Evolutionary conservation across 92 coral and sea anemone genomes (phyloP), one percentile per base, ranked within the genome.

Genomic region (Porites lobata): DNA sequence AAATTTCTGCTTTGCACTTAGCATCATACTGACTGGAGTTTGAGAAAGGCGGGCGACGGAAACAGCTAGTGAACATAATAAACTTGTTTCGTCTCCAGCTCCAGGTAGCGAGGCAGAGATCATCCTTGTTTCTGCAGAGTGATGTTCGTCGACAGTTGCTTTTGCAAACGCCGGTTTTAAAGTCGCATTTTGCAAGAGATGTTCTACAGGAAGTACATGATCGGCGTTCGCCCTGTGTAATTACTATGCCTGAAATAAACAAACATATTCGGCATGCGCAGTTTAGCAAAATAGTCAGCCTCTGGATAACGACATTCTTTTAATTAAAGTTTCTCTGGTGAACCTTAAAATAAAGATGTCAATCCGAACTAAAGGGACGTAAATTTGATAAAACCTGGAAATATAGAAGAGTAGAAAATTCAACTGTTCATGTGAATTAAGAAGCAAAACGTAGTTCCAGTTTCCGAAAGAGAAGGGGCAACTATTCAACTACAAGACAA

Each of bases 101-200:
- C 94, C 94, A 91, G 20, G 94, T 88, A 13, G 92, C 86, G 8
- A 91, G 78, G 75, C 94, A 91, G 29, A 91, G 64, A 69, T 91
- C 94, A 62, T 63, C 81, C 19, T 57, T 17, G 26, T 78, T 82
- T 53, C 15, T 63, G 43, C 94, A 91, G 65, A 74, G 80, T 71
- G 87, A 58, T 6, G 85, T 69, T 77, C 82, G 57, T 61, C 85
- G 53, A 52, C 88, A 65, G 84, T 67, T 66, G 85, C 92, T 76
- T 22, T 83, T 15, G 15, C 72, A 57, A 71, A 65, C 89, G 59
- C 68, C 83, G 63, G 80, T 68, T 50, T 73, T 22, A 79, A 70
- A 56, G 72, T 84, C 32, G 75, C 92, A 84, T 51, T 89, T 13
- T 51, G 85, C 62, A 8, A 66, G 52, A 4, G 85, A 81, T 68